Conservation (phyloP, 2,888 invertebrate genomes). For the Trissolcus brochymenae region DNA sequence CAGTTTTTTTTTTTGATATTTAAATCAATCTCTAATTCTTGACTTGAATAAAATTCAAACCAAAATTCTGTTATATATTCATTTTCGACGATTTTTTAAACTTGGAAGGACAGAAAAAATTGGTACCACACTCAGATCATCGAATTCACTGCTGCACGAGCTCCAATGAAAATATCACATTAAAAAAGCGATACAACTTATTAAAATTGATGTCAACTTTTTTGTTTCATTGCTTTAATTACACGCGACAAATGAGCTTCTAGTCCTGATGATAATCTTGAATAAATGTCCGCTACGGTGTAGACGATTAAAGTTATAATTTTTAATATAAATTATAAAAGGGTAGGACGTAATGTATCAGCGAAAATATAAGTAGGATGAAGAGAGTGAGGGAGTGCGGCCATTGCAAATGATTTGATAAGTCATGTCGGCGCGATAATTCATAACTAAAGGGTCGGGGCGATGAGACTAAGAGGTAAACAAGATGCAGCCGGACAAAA, state of each 20-base stretch:
- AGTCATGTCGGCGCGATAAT: conserved; percentile 58
- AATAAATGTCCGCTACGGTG: conserved; percentile 22
- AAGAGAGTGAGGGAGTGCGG: conserved; percentile 31
- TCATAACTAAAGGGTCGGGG: conserved; percentile 51
- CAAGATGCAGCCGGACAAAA: conserved; percentile 60
- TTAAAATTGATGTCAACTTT: too few species aligned
- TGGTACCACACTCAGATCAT: too few species aligned
- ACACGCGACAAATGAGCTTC: conserved; percentile 20
- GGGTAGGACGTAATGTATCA: conserved; percentile 26
- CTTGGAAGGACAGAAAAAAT: too few species aligned
- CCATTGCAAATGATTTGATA: conserved; percentile 54
- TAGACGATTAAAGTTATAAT: conserved; percentile 46
- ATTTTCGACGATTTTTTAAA: too few species aligned
- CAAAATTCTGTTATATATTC: too few species aligned
- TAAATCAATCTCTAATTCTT: conserved; percentile 23
- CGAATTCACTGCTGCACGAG: too few species aligned
- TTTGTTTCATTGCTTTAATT: conserved; percentile 13
- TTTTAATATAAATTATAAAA: conserved; percentile 53
- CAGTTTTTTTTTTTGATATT: conserved; percentile 27
- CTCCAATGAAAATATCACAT: too few species aligned
- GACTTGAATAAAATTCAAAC: too few species aligned
- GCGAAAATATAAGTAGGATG: conserved; percentile 29
- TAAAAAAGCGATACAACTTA: too few species aligned
- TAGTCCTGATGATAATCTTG: conserved; percentile 19
- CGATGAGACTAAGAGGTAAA: conserved; percentile 60